These are phyloP conservation scores for Leucopsar rothschildi DNA, from an alignment of 2,113 vertebrate genomes.

Conservation along the genomic window DNA sequence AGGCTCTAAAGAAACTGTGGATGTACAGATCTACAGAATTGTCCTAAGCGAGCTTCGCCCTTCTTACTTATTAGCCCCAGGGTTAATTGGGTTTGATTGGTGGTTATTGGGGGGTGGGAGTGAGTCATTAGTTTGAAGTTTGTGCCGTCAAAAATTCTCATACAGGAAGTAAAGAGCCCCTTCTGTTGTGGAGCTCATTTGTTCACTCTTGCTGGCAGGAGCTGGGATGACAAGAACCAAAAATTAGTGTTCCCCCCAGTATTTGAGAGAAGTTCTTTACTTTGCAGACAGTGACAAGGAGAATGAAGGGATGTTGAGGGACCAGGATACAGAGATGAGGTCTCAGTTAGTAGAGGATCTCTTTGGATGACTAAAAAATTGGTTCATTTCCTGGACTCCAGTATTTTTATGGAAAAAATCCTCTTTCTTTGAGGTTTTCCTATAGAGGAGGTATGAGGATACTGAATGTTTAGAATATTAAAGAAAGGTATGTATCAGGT, in stretches of 20 bases:
- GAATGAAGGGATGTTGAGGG: not conserved
- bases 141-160: not conserved
- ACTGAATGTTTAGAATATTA: not conserved
- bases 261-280: not conserved
- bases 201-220: not conserved
- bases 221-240: not conserved
- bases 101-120: not conserved
- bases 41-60: not conserved
- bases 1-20: not conserved
- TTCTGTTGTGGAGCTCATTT: not conserved
- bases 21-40: not conserved
- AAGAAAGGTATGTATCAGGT: not conserved
- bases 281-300: not conserved
- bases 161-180: not conserved
- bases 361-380: not conserved
- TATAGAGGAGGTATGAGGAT: rapidly evolving
- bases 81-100: not conserved
- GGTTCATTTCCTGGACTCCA: not conserved
- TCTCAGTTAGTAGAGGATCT: not conserved
- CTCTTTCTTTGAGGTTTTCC: not conserved
- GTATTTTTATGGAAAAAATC: not conserved
- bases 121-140: not conserved
- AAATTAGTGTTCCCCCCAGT: not conserved
- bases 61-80: not conserved
- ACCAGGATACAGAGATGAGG: not conserved